A percentile compares a stretch with the other conserved stretches of the same genome.
Evolutionary conservation across 2,888 invertebrate species (phyloP).

Genomic region (Dryobotodes eremita): DNA sequence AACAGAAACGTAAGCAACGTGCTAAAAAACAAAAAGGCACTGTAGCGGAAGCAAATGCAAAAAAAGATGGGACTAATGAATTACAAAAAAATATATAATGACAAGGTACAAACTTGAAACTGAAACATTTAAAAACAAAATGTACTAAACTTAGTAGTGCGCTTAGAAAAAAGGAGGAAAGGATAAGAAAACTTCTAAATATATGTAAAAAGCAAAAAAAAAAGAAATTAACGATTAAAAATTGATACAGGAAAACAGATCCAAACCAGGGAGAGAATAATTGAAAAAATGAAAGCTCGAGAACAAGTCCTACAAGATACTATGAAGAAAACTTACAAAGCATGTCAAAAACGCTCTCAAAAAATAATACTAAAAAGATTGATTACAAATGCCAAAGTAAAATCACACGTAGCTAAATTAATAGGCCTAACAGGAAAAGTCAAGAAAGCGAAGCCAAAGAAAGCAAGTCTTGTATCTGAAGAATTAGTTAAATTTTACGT

Average conservation of each 20-base stretch:
- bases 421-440: too few relatives aligned
- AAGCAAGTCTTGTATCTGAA: too few relatives aligned
- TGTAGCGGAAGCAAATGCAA: constrained; percentile 5
- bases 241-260: not conserved
- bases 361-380: too few relatives aligned
- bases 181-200: not conserved
- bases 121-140: constrained; percentile 12
- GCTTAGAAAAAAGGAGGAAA: too few relatives aligned
- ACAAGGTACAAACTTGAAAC: constrained; percentile 1
- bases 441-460: too few relatives aligned
- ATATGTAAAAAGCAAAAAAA: constrained; percentile 3
- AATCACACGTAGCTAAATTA: too few relatives aligned
- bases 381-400: too few relatives aligned
- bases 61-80: constrained; percentile 11
- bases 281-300: not conserved
- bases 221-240: not conserved
- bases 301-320: too few relatives aligned
- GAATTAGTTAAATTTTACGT: too few relatives aligned
- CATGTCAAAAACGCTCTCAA: too few relatives aligned
- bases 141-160: constrained; percentile 1
- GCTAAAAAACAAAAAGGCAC: constrained; percentile 8
- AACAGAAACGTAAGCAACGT: constrained; percentile 12
- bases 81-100: constrained; percentile 13
- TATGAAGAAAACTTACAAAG: too few relatives aligned
- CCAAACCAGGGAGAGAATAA: not conserved